Conservation (phyloP, 2,888 invertebrate genomes). For the Ornithoptera priamus region DNA sequence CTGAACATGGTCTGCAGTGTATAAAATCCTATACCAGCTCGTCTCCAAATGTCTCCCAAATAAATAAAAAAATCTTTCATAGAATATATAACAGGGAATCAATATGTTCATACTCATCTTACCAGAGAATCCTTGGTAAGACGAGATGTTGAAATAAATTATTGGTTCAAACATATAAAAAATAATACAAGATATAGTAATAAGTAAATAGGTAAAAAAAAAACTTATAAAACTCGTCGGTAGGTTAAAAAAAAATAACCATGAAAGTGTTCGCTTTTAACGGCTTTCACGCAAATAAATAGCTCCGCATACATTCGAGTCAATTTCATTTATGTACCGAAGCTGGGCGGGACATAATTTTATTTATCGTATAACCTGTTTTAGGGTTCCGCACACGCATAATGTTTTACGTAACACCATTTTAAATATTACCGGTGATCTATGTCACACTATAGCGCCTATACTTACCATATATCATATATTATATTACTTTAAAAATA, state of each 20-base stretch:
- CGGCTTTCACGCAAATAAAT: constrained; percentile 17
- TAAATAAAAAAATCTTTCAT: too few species aligned
- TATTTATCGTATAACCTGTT: constrained; percentile 27
- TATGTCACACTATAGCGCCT: too few species aligned
- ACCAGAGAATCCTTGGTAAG: too few species aligned
- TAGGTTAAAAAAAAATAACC: constrained; percentile 9
- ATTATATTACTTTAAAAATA: too few species aligned
- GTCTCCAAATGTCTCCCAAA: too few species aligned
- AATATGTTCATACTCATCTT: too few species aligned
- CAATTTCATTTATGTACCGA: constrained; percentile 26
- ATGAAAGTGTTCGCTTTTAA: constrained; percentile 13
- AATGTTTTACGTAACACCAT: constrained; percentile 14
- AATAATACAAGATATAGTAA: not conserved
- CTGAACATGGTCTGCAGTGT: too few species aligned
- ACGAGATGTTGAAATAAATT: not conserved
- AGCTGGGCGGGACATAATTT: constrained; percentile 20
- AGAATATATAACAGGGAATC: too few species aligned
- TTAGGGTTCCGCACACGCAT: constrained; percentile 11
- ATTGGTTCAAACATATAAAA: not conserved
- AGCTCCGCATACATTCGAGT: constrained; percentile 26
- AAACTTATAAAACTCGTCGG: not conserved
- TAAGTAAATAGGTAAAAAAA: not conserved
- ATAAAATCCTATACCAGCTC: too few species aligned
- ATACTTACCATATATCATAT: too few species aligned
- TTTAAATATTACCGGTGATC: constrained; percentile 8